Conservation (phyloP, 1,140 invertebrate species). For the Pseudomyrmex gracilis region DNA sequence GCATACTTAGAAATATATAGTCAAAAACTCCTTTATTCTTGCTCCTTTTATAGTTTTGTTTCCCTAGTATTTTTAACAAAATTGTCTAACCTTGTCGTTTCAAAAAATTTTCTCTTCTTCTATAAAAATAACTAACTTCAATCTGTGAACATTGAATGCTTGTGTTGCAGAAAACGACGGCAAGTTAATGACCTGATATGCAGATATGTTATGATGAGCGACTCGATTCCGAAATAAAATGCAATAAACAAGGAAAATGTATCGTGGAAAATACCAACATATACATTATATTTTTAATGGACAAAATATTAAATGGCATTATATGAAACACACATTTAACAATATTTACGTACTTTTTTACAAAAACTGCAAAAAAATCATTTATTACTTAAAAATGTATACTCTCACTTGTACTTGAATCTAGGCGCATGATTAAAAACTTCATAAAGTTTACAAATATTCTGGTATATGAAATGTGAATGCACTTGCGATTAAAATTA, state of each 20-base stretch:
- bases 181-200: constrained; percentile 60
- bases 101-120: too few relatives aligned
- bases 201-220: neutral
- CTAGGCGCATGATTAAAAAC: constrained; percentile 19
- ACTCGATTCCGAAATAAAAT: neutral
- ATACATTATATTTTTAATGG: too few relatives aligned
- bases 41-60: too few relatives aligned
- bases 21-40: too few relatives aligned
- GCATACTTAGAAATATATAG: too few relatives aligned
- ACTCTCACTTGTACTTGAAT: neutral
- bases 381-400: neutral
- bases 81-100: too few relatives aligned
- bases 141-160: constrained; percentile 5
- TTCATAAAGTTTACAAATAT: constrained; percentile 36
- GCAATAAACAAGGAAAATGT: neutral
- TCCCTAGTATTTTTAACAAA: too few relatives aligned
- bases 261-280: neutral
- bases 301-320: constrained; percentile 15
- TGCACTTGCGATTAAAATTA: constrained; percentile 39
- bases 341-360: constrained; percentile 26
- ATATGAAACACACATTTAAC: neutral
- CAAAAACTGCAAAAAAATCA: neutral
- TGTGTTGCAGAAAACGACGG: constrained; percentile 50
- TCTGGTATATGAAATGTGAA: constrained; percentile 3
- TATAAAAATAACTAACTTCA: too few relatives aligned